A percentile compares a stretch with the other conserved stretches of the same genome.
phyloP scores from a whole-genome alignment of 2,797 vertebrate genomes.

The Podarcis siculus region DNA sequence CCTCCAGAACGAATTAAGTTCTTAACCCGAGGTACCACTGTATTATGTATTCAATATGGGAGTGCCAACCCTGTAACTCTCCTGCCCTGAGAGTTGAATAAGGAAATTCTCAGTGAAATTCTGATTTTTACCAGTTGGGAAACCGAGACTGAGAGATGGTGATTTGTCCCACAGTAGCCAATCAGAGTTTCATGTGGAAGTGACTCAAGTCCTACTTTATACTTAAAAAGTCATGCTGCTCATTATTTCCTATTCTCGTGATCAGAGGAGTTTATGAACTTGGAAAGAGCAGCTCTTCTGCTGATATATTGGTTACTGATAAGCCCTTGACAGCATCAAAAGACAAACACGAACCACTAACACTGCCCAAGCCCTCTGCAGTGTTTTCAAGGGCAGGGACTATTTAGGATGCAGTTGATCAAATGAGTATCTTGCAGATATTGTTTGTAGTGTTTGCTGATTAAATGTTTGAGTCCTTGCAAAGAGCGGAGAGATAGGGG shows the following conservation, averaged over 20 bases:
- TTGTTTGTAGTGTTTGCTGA: not conserved
- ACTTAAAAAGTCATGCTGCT: not conserved
- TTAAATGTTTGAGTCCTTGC: conserved; percentile 5
- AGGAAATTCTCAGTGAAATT: not conserved
- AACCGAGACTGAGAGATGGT: not conserved
- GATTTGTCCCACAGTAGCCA: not conserved
- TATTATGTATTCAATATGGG: too few species aligned
- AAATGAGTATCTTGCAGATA: conserved; percentile 2
- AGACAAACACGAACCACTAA: not conserved
- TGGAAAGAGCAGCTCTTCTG: not conserved
- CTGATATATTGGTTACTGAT: not conserved
- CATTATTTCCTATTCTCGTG: not conserved
- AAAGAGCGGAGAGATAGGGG: not conserved
- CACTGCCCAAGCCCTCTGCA: not conserved
- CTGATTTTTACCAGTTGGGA: not conserved
- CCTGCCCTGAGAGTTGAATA: too few species aligned
- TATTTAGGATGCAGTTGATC: conserved; percentile 5
- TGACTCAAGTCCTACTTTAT: not conserved
- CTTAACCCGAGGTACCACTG: too few species aligned
- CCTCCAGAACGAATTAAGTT: too few species aligned
- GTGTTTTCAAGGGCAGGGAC: not conserved
- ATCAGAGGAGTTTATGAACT: not conserved
- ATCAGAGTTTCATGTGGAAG: not conserved
- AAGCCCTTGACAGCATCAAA: not conserved
- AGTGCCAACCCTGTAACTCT: too few species aligned